Base-by-base conservation (phyloP, 2,113 vertebrate species). In the Leptobrachium ailaonicum region DNA sequence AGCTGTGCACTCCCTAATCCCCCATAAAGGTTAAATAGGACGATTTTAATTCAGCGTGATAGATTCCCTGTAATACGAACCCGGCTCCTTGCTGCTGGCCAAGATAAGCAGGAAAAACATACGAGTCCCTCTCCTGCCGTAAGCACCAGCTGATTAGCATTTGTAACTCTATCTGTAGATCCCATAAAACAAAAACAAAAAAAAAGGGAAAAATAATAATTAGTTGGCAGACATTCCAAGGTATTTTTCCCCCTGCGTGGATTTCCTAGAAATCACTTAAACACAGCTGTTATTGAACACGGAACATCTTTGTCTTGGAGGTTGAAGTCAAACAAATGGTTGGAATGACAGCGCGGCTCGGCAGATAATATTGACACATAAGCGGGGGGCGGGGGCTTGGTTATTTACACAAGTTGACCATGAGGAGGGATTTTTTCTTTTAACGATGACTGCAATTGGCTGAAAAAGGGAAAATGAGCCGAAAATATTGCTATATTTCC, bases 21-120 rank as follows among this genome's bases (percentile, higher is more conserved):
- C 13, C 10, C 4, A 54, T 12, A 3, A 13, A 12, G 10, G 10
- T 13, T 60, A 1, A 13, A 14, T 13, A 60, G 13, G 56, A 11
- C 56, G 10, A 11, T 11, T 60, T 14, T 60, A 11, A 2, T 14
- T 7, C 11, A 60, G 3, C 13, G 10, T 60, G 56, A 60, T 2
- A 14, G 56, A 14, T 60, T 60, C 13, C 56, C 13, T 7, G 13
- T 60, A 60, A 60, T 60, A 60, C 13, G 13, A 60, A 14, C 56
- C 13, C 4, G 3, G 56, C 2, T 60, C 11, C 56, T 50, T 50
- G 8, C 47, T 8, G 8, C 40, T 66, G 78, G 83, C 83, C 87
- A 88, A 87, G 81, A 14, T 76, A 86, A 87, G 80, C 12, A 82
- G 1, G 75, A 14, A 77, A 86, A 87, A 82, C 12, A 83, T 1